Evolutionary conservation across 1,140 invertebrate genomes (phyloP).

Genomic region (Drosophila guanche): DNA sequence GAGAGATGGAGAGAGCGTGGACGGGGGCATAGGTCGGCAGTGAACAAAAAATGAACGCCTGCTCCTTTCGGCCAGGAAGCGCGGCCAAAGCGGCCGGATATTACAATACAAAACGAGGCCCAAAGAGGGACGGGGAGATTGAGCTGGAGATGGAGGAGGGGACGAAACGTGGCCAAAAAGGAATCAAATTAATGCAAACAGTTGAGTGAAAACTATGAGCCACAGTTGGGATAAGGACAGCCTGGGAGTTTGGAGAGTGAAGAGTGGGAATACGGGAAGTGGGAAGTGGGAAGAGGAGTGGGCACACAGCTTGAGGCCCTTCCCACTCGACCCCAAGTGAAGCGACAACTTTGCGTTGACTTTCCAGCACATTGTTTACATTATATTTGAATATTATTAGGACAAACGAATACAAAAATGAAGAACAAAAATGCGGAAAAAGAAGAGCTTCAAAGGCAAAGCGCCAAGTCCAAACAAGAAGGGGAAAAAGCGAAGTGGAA

Average conservation of each 20-base stretch:
- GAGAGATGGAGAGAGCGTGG: constrained; percentile 1
- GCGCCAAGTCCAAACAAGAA: background rate
- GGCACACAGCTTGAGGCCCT: background rate
- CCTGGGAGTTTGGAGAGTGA: background rate
- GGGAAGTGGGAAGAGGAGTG: no score
- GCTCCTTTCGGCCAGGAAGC: constrained; percentile 25
- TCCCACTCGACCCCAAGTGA: constrained; percentile 5
- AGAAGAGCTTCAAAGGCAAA: no score
- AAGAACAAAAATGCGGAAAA: background rate
- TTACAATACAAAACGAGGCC: constrained; percentile 60
- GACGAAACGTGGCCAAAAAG: constrained; percentile 27
- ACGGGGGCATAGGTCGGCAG: constrained; percentile 11
- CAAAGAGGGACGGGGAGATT: background rate
- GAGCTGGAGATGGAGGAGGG: background rate
- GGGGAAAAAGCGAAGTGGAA: background rate
- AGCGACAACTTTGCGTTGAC: constrained; percentile 40
- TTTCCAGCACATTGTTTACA: constrained; percentile 56
- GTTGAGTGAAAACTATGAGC: constrained; percentile 58
- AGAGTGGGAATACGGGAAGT: background rate
- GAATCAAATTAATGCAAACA: constrained; percentile 67
- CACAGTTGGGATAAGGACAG: background rate
- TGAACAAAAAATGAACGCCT: constrained; percentile 46
- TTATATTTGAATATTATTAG: constrained; percentile 67
- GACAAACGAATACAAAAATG: constrained; percentile 2
- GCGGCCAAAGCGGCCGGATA: constrained; percentile 49